Evolutionary conservation across 2,888 invertebrate species (phyloP).

Genomic region (Ptychoptera albimana): DNA sequence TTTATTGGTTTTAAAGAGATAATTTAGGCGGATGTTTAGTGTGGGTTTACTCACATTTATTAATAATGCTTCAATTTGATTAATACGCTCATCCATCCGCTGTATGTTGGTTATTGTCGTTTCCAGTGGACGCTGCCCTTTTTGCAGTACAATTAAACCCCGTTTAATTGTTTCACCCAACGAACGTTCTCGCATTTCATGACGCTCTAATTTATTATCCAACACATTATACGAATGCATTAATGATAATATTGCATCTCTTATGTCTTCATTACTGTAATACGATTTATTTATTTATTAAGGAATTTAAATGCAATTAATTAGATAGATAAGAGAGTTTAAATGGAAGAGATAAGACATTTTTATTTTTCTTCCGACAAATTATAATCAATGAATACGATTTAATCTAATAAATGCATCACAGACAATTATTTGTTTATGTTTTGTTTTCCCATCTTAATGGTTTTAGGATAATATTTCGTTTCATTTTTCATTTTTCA

Average conservation of each 20-base stretch:
- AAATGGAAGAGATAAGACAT: too few relatives aligned
- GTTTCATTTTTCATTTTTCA: too few relatives aligned
- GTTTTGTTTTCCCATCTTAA: too few relatives aligned
- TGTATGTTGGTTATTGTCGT: slow-evolving; percentile 51
- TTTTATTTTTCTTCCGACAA: too few relatives aligned
- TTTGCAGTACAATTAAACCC: slow-evolving; percentile 51
- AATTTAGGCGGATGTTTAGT: neutral
- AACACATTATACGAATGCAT: slow-evolving; percentile 64
- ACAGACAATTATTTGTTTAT: too few relatives aligned
- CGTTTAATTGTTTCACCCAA: slow-evolving; percentile 67
- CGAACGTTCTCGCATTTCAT: slow-evolving; percentile 64
- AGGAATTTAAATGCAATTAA: too few relatives aligned
- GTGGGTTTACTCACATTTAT: slow-evolving; percentile 45
- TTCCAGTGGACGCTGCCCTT: slow-evolving; percentile 51
- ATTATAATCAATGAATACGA: too few relatives aligned
- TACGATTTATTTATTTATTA: too few relatives aligned
- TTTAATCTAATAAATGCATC: too few relatives aligned
- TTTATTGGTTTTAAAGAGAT: neutral
- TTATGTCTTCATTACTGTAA: slow-evolving; percentile 25
- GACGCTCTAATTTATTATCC: slow-evolving; percentile 70
- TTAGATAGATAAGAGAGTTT: too few relatives aligned
- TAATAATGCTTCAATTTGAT: slow-evolving; percentile 59
- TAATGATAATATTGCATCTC: slow-evolving; percentile 63
- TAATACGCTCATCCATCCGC: slow-evolving; percentile 56
- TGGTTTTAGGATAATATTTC: too few relatives aligned